Evolutionary conservation across 2,113 vertebrate species (phyloP), one percentile per base, ranked within the genome.

Genomic region (Tautogolabrus adspersus): DNA sequence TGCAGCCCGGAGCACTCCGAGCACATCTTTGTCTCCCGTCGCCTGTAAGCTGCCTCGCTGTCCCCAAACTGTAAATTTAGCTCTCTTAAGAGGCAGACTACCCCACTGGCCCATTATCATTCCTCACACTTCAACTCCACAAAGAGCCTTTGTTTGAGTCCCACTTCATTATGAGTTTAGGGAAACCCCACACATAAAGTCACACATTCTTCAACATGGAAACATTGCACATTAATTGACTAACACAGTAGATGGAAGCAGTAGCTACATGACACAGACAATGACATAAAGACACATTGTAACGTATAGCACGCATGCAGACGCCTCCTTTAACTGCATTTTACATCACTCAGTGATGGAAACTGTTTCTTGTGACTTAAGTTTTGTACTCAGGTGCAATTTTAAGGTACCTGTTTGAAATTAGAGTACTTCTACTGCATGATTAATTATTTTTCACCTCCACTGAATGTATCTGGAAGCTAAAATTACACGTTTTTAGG

Each of bases 121-220:
- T 84, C 75, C 64, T 79, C 79, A 72, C 69, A 57, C 71, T 78
- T 75, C 12, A 54, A 11, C 67, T 66, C 47, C 38, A 54, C 75
- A 69, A 65, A 72, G 22, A 62, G 10, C 15, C 63, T 83, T 85
- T 66, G 30, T 79, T 72, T 59, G 40, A 56, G 5, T 23, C 61
- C 44, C 5, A 68, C 54, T 61, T 70, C 23, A 68, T 42, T 40
- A 13, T 44, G 9, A 56, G 18, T 42, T 74, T 21, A 44, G 13
- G 66, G 8, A 11, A n/a, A 56, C 37, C 13, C 1, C 55, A 34
- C 52, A 40, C 34, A 30, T 37, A 2, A 59, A 51, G 22, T 55
- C 47, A 68, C 30, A 18, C 51, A 59, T 37, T 63, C 63, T 56
- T 18, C 11, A 79, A 54, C 52, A 61, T 8, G 19, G 10, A 46